Conservation (phyloP, 2,888 invertebrate species). For the Luffia ferchaultella region DNA sequence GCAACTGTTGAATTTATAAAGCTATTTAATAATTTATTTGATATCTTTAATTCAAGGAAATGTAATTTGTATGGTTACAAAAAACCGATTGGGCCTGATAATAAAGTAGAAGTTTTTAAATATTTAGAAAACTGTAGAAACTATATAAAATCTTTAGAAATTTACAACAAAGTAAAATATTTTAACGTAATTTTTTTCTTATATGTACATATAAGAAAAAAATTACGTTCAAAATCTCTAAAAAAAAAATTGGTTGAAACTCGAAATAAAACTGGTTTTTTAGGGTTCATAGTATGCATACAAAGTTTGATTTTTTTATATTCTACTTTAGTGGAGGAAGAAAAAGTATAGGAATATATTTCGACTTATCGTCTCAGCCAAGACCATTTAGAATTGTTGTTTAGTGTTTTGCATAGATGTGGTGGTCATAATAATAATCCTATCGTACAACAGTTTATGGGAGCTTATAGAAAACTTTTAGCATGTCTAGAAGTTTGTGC, state of each 20-base stretch:
- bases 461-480: neutral
- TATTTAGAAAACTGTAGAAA: too few relatives aligned
- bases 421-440: neutral
- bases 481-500: neutral
- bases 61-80: constrained; percentile 8
- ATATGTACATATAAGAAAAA: too few relatives aligned
- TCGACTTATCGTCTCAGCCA: constrained; percentile 3
- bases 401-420: neutral
- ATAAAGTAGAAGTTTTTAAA: too few relatives aligned
- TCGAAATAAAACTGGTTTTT: constrained; percentile 1
- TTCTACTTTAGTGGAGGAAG: neutral
- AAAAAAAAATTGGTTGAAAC: neutral
- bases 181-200: constrained; percentile 6
- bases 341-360: neutral
- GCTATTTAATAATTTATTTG: constrained; percentile 3
- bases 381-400: constrained; percentile 5
- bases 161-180: constrained; percentile 5
- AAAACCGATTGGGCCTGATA: constrained; percentile 4
- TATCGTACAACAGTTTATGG: neutral
- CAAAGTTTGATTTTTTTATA: neutral
- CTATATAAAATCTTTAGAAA: too few relatives aligned
- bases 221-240: too few relatives aligned
- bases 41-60: constrained; percentile 10
- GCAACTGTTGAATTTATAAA: constrained; percentile 3
- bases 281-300: constrained; percentile 6